These are phyloP conservation scores for Siderastrea radians DNA, from an alignment of 92 coral and sea anemone species.

Conservation along the genomic window DNA sequence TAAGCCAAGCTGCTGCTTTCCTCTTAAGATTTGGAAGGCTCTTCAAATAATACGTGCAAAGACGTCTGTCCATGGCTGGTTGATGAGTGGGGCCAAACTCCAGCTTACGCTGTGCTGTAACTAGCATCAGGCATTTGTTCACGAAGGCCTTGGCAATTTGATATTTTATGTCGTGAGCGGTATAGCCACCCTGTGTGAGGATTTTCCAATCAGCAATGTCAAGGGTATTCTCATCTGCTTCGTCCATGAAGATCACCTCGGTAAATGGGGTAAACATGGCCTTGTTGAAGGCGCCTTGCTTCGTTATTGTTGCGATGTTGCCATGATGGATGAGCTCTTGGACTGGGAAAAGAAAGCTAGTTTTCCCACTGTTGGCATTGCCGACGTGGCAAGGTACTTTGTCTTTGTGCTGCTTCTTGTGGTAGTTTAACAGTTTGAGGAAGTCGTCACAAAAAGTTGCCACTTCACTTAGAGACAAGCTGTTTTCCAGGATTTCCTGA, in stretches of 20 bases:
- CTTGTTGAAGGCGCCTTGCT: constrained; percentile 46
- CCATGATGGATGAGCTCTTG: constrained; percentile 41
- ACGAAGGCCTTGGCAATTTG: constrained; percentile 25
- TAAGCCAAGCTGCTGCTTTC: not conserved
- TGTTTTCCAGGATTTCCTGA: constrained; percentile 26
- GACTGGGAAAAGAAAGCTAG: not conserved
- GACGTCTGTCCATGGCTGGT: not conserved
- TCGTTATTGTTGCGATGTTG: constrained; percentile 40
- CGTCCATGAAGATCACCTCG: constrained; percentile 43
- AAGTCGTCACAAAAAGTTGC: too few species aligned
- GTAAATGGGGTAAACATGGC: constrained; percentile 43
- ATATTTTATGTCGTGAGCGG: constrained; percentile 45
- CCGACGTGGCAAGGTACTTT: constrained; percentile 10
- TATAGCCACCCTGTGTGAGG: not conserved
- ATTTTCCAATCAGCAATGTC: constrained; percentile 50
- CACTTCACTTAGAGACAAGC: not conserved
- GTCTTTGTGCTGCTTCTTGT: constrained; percentile 13
- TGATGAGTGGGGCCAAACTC: constrained; percentile 8
- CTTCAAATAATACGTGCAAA: not conserved
- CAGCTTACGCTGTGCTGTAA: constrained; percentile 23
- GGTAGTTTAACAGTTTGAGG: not conserved
- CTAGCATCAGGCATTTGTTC: constrained; percentile 44
- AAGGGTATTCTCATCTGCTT: constrained; percentile 23
- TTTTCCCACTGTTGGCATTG: constrained; percentile 19
- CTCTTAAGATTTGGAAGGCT: not conserved